Percentiles rank a stretch among this genome's conserved stretches.
These are phyloP conservation scores for Prunella fulvescens DNA, from an alignment of 2,113 vertebrate genomes.

Conservation along the genomic window DNA sequence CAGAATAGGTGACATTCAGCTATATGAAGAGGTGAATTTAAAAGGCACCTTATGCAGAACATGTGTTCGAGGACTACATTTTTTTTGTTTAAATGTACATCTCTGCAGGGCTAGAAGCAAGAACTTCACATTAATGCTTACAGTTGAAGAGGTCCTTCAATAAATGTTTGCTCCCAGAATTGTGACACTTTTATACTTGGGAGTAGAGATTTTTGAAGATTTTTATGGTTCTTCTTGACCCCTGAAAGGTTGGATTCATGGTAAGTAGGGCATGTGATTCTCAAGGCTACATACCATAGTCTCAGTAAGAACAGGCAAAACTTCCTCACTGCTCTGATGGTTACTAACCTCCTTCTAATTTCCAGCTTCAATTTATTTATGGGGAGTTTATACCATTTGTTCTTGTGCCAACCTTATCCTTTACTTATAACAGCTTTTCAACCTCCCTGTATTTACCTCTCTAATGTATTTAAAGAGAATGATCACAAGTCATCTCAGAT, in stretches of 20 bases:
- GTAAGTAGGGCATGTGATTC: background rate
- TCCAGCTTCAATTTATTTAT: slow-evolving; percentile 29
- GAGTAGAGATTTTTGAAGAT: background rate
- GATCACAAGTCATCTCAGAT: background rate
- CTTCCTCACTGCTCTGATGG: slow-evolving; percentile 10
- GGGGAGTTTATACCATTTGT: slow-evolving; percentile 19
- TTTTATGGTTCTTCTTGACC: background rate
- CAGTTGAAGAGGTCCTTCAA: background rate
- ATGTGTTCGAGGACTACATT: background rate
- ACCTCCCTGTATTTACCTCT: background rate
- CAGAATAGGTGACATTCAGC: background rate
- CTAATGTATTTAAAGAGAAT: background rate
- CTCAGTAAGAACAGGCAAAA: slow-evolving; percentile 25
- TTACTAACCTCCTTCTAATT: slow-evolving; percentile 26
- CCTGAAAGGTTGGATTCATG: background rate
- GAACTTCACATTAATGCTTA: background rate
- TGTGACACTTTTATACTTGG: background rate
- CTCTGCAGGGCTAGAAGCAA: background rate
- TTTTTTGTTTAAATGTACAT: background rate
- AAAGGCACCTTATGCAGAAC: background rate
- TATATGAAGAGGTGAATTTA: background rate
- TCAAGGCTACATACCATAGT: background rate
- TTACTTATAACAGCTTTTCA: slow-evolving; percentile 52
- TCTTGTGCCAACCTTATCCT: slow-evolving; percentile 32
- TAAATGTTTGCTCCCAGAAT: background rate